Evolutionary conservation across 2,113 vertebrate species (phyloP), one percentile per base, ranked within the genome.

Genomic region (Megalops atlanticus): DNA sequence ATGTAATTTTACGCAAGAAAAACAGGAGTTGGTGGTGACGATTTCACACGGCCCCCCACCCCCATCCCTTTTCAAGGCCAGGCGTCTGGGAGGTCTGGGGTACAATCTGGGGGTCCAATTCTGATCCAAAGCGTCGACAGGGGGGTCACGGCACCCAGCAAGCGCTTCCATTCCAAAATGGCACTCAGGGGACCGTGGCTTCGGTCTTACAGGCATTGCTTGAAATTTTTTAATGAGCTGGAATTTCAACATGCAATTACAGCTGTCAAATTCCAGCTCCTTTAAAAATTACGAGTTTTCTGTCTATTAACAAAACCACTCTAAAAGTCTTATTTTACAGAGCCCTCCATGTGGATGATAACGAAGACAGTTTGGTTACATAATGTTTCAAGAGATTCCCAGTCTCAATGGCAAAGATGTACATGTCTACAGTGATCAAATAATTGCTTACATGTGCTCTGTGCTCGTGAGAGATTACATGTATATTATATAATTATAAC

Each of bases 301-400:
- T 31, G 54, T 0, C 43, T 11, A 24, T 24, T 47, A 64, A 77
- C 41, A 68, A 27, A 35, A 54, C 43, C n/a, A 81, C 83, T 88
- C 88, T 80, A 83, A 84, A 64, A 10, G 24, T 31, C 58, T 64
- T n/a, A 27, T 64, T 64, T 11, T 64, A 11, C n/a, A 11, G n/a
- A 27, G 12, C n/a, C 31, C 31, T 7, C 7, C 8, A 2, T 10
- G 24, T 10, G n/a, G 41, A 10, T 71, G 41, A 72, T 36, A 47
- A 27, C 58, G 68, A 36, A 47, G 64, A 71, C 18, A 11, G 33
- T 31, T 4, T 41, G 40, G 7, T 27, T 43, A 75, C 40, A 43
- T 27, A 41, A 41, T 71, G 31, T 47, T 18, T 71, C 41, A 52
- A 35, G 2, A 52, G 3, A n/a, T n/a, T n/a, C n/a, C n/a, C n/a